A percentile compares a stretch with the other conserved stretches of the same genome.
Evolutionary conservation across 2,797 vertebrate genomes (phyloP).

Genomic region (Phoebastria nigripes): DNA sequence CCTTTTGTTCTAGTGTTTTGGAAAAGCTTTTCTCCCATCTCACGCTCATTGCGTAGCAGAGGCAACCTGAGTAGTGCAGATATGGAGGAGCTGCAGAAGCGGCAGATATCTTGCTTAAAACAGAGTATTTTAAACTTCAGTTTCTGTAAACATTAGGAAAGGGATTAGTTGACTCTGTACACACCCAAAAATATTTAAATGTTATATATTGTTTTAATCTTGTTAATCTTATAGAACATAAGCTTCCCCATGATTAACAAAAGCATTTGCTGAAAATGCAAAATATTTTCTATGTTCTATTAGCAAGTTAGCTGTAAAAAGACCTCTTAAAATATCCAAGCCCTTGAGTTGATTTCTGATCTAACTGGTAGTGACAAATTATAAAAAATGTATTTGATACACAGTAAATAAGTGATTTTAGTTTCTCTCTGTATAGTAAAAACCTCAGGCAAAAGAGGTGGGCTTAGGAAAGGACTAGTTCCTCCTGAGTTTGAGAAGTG

Average conservation of each 20-base stretch:
- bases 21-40: background rate
- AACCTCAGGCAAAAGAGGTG: conserved; percentile 13
- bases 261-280: background rate
- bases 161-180: background rate
- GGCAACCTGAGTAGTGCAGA: background rate
- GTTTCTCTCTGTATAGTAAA: conserved; percentile 1
- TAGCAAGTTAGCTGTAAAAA: background rate
- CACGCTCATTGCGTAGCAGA: rapidly evolving
- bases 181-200: no score
- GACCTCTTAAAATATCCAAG: background rate
- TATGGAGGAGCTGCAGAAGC: background rate
- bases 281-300: background rate
- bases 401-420: background rate
- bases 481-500: background rate
- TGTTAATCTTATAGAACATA: background rate
- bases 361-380: background rate
- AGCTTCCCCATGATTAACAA: background rate
- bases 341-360: background rate
- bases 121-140: background rate
- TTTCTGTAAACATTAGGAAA: background rate
- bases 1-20: background rate
- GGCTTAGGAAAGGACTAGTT: background rate
- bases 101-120: background rate
- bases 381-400: background rate
- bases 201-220: background rate